Conservation (phyloP, 2,113 vertebrate species). For the Heterotis niloticus region DNA sequence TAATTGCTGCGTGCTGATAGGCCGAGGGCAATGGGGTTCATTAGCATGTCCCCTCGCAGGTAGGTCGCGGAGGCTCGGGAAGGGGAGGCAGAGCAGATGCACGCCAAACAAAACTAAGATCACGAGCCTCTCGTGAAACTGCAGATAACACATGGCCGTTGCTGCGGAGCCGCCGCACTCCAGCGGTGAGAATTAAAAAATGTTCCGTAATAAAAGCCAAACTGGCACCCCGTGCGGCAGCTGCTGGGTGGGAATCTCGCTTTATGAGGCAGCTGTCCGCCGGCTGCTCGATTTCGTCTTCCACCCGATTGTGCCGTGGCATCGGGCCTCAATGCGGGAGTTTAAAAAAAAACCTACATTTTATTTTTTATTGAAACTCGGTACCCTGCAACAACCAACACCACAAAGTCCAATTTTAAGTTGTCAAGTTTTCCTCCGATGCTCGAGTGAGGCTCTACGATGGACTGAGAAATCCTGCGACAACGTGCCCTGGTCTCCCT, state of each 20-base stretch:
- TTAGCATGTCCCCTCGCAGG: neutral
- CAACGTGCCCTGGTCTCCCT: no score
- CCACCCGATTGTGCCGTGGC: conserved; percentile 17
- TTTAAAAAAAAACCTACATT: no score
- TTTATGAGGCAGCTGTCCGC: conserved; percentile 31
- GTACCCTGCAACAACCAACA: no score
- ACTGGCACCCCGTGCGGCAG: conserved; percentile 18
- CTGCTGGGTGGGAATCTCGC: conserved; percentile 15
- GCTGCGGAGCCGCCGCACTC: neutral
- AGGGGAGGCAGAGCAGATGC: conserved; percentile 19
- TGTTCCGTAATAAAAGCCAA: conserved; percentile 14
- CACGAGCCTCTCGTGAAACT: neutral
- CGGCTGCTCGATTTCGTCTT: conserved; percentile 20
- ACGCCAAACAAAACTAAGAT: neutral
- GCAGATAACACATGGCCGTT: conserved; percentile 1
- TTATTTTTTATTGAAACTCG: no score
- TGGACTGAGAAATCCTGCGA: no score
- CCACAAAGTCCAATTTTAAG: no score
- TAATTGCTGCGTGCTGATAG: no score
- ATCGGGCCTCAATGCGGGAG: no score
- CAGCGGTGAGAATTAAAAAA: conserved; percentile 9
- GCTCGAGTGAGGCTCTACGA: no score
- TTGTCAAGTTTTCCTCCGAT: no score
- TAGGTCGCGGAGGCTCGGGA: neutral
- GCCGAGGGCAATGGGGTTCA: no score